Percentiles rank a stretch among this genome's conserved stretches.
Evolutionary conservation across 1,140 invertebrate species (phyloP).

Genomic region (Euglossa dilemma): DNA sequence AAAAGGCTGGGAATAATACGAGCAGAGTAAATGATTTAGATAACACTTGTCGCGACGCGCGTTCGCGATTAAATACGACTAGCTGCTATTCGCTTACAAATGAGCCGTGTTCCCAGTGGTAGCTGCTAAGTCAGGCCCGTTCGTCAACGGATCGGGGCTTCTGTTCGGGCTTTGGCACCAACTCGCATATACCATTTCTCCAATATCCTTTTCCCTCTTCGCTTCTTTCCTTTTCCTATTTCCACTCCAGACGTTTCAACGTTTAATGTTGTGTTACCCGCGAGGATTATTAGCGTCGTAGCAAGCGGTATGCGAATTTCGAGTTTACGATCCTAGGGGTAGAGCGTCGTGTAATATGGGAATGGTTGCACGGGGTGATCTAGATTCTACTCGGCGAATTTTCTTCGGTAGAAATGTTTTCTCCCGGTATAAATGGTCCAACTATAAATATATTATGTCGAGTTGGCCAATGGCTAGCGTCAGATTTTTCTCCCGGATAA

Average conservation of each 20-base stretch:
- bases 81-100: not conserved
- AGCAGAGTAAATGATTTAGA: slow-evolving; percentile 9
- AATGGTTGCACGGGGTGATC: too few species aligned
- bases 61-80: slow-evolving; percentile 24
- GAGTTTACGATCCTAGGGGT: too few species aligned
- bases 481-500: too few species aligned
- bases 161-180: not conserved
- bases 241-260: not conserved
- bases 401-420: too few species aligned
- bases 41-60: slow-evolving; percentile 12
- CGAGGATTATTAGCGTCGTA: too few species aligned
- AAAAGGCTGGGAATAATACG: not conserved
- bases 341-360: too few species aligned
- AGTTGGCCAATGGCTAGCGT: too few species aligned
- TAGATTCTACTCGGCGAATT: too few species aligned
- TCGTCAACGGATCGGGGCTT: not conserved
- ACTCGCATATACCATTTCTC: not conserved
- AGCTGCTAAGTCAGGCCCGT: not conserved
- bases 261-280: too few species aligned
- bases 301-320: too few species aligned
- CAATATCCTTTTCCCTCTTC: not conserved
- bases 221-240: not conserved
- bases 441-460: too few species aligned
- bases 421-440: too few species aligned
- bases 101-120: not conserved